phyloP scores from a whole-genome alignment of 2,888 invertebrate species.

The Bruchidius siliquastri region DNA sequence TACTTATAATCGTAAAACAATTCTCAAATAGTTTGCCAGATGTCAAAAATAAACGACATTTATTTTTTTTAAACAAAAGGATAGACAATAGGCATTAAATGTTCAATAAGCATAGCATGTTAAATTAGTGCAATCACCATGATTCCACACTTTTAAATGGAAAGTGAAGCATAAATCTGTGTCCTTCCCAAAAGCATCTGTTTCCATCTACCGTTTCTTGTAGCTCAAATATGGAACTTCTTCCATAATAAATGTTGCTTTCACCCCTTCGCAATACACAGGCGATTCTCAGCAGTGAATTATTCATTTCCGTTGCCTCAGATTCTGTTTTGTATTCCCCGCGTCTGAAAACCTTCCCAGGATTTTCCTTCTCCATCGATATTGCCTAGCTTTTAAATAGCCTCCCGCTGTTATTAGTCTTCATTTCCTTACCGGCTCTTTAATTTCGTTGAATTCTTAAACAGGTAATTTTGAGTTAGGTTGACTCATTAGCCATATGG shows the following conservation, averaged over 20 bases:
- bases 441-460: not conserved
- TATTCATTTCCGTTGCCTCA: not conserved
- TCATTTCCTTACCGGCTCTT: not conserved
- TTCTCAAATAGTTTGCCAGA: too few species aligned
- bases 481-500: not conserved
- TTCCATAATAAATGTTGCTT: not conserved
- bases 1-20: too few species aligned
- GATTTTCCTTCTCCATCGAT: not conserved
- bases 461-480: not conserved
- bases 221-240: not conserved
- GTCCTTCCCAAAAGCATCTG: not conserved
- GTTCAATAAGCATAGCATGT: too few species aligned
- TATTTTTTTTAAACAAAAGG: too few species aligned
- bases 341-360: not conserved
- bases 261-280: not conserved
- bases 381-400: not conserved
- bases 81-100: too few species aligned
- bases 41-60: too few species aligned
- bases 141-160: too few species aligned
- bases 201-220: not conserved
- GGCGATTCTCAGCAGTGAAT: not conserved
- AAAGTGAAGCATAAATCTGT: too few species aligned
- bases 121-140: too few species aligned
- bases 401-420: not conserved
- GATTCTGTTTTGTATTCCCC: not conserved